Conservation (phyloP, 2,888 invertebrate species). For the Anaspis maculata region DNA sequence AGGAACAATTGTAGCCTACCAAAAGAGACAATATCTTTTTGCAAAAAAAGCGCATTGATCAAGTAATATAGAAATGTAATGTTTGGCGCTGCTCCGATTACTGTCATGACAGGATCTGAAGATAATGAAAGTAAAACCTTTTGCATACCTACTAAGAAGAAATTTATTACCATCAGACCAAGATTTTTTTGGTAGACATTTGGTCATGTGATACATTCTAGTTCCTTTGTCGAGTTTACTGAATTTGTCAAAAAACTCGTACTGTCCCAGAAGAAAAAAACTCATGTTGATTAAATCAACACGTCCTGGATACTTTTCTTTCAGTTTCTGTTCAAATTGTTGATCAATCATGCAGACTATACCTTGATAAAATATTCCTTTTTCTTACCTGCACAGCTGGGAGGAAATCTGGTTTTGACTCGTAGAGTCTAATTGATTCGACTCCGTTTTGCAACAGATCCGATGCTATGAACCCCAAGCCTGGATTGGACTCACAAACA, state of each 20-base stretch:
- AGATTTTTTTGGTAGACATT: constrained; percentile 42
- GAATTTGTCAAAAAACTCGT: constrained; percentile 51
- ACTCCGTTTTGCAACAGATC: constrained; percentile 48
- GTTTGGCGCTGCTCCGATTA: constrained; percentile 53
- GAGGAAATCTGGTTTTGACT: constrained; percentile 47
- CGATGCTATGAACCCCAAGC: constrained; percentile 55
- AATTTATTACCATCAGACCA: constrained; percentile 43
- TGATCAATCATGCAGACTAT: too few species aligned
- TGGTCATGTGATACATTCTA: constrained; percentile 47
- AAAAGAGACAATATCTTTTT: constrained; percentile 46
- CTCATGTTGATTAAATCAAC: constrained; percentile 47
- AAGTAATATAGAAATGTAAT: constrained; percentile 54
- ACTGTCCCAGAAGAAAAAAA: constrained; percentile 50
- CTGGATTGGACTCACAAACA: constrained; percentile 63
- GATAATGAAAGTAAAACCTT: constrained; percentile 4
- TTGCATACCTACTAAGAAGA: constrained; percentile 7
- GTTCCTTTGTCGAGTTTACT: constrained; percentile 49
- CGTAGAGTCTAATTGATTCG: constrained; percentile 51
- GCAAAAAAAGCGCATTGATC: constrained; percentile 51
- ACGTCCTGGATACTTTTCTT: constrained; percentile 15
- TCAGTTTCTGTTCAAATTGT: too few species aligned
- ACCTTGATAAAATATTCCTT: too few species aligned
- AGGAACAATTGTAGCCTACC: constrained; percentile 59
- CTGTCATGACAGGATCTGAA: constrained; percentile 47
- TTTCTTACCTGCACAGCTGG: constrained; percentile 39